Percentiles rank a stretch among this genome's conserved stretches.
These are phyloP conservation scores for Micrasema minimum DNA, from an alignment of 1,140 invertebrate species.

Conservation along the genomic window DNA sequence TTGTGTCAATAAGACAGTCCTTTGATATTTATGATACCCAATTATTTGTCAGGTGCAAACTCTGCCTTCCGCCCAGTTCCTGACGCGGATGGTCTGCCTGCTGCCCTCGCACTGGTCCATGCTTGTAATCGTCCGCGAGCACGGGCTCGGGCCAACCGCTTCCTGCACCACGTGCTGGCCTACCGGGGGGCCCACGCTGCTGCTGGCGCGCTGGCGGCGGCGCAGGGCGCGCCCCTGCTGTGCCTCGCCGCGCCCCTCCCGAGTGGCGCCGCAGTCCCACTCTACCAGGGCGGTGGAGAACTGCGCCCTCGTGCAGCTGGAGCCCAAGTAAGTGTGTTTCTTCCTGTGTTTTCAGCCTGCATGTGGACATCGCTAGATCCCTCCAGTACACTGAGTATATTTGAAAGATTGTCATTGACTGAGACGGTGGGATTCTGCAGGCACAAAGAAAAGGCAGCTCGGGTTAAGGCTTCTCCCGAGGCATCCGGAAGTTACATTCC, in stretches of 20 bases:
- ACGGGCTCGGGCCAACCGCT: constrained; percentile 89
- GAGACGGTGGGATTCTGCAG: too few species aligned
- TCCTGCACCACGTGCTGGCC: constrained; percentile 86
- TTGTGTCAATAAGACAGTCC: too few species aligned
- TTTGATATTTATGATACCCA: too few species aligned
- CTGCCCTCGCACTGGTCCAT: constrained; percentile 84
- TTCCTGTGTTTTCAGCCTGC: too few species aligned
- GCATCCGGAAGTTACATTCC: too few species aligned
- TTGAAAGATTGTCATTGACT: too few species aligned
- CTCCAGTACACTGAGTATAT: too few species aligned
- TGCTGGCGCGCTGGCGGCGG: constrained; percentile 74
- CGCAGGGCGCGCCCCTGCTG: constrained; percentile 69
- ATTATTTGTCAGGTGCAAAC: constrained; percentile 56
- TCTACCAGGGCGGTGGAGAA: constrained; percentile 85
- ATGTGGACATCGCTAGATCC: too few species aligned
- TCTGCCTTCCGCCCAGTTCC: constrained; percentile 69
- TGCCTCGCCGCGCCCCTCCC: constrained; percentile 82
- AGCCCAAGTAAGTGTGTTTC: constrained; percentile 80
- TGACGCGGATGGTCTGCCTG: constrained; percentile 72
- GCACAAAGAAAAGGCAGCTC: too few species aligned
- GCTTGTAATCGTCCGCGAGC: constrained; percentile 85
- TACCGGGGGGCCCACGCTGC: constrained; percentile 86
- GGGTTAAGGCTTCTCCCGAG: too few species aligned
- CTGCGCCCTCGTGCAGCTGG: constrained; percentile 80
- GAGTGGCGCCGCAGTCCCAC: constrained; percentile 88